These are phyloP conservation scores for Dryobota labecula DNA, from an alignment of 2,888 invertebrate genomes.

Conservation along the genomic window DNA sequence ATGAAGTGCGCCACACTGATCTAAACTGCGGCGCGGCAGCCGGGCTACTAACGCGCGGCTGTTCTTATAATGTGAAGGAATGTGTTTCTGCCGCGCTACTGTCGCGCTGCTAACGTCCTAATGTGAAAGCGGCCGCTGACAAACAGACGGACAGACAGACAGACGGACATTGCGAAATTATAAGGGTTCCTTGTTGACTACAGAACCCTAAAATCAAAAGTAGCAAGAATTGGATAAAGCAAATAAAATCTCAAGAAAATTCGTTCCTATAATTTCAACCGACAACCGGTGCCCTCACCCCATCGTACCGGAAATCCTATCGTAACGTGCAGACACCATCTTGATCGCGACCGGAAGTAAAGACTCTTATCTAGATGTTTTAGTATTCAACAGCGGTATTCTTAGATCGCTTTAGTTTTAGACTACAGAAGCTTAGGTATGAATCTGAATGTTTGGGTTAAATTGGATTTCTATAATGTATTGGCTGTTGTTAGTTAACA, in stretches of 20 bases:
- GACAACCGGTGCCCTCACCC: constrained; percentile 20
- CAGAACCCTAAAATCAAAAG: too few relatives aligned
- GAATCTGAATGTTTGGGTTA: not conserved
- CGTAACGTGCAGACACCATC: constrained; percentile 34
- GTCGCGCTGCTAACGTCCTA: too few relatives aligned
- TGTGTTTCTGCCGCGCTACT: too few relatives aligned
- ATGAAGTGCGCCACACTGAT: too few relatives aligned
- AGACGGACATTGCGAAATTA: too few relatives aligned
- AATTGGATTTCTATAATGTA: not conserved
- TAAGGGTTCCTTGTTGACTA: too few relatives aligned
- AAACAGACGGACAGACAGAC: too few relatives aligned
- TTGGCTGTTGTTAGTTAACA: not conserved
- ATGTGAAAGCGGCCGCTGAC: too few relatives aligned
- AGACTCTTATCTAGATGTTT: constrained; percentile 44
- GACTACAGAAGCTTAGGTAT: not conserved
- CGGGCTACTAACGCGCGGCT: too few relatives aligned
- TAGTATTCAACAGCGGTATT: constrained; percentile 44
- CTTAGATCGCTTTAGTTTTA: constrained; percentile 9
- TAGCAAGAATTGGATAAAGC: not conserved
- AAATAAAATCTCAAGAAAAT: constrained; percentile 6
- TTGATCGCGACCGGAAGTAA: constrained; percentile 34
- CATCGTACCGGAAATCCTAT: constrained; percentile 35
- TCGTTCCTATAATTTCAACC: constrained; percentile 11
- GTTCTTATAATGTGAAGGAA: too few relatives aligned
- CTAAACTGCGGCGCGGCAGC: too few relatives aligned